These are phyloP conservation scores for Creontiades dilutus DNA, from an alignment of 2,888 invertebrate species.

Conservation along the genomic window DNA sequence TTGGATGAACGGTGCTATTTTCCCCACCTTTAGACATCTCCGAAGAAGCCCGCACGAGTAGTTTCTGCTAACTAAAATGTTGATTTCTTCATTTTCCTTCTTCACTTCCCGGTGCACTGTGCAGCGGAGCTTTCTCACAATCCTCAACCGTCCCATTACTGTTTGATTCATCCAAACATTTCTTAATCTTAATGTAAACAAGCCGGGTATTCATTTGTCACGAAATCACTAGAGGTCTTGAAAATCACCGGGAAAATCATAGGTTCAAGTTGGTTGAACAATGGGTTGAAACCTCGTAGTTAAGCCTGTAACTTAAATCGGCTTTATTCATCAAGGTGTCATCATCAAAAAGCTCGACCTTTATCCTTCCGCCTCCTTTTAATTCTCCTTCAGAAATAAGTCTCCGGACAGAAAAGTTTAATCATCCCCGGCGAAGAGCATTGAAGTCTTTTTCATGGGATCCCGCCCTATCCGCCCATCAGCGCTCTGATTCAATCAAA, in stretches of 20 bases:
- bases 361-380: slow-evolving; percentile 48
- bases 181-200: no score
- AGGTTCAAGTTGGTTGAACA: not conserved
- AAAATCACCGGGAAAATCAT: not conserved
- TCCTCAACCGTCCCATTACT: no score
- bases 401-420: slow-evolving; percentile 63
- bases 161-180: no score
- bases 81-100: no score
- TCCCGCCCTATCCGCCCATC: slow-evolving; percentile 35
- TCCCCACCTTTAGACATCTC: no score
- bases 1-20: no score
- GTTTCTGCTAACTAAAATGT: no score
- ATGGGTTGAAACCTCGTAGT: slow-evolving; percentile 52
- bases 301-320: slow-evolving; percentile 58
- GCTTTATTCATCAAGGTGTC: slow-evolving; percentile 69
- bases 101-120: no score
- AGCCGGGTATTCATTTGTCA: no score
- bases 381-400: slow-evolving; percentile 64
- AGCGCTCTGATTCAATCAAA: slow-evolving; percentile 61
- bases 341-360: slow-evolving; percentile 56
- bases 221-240: no score
- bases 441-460: slow-evolving; percentile 15
- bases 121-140: no score
- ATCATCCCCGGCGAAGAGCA: slow-evolving; percentile 59
- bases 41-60: no score